phyloP scores from a whole-genome alignment of 2,888 invertebrate genomes.

The Zootermopsis nevadensis region DNA sequence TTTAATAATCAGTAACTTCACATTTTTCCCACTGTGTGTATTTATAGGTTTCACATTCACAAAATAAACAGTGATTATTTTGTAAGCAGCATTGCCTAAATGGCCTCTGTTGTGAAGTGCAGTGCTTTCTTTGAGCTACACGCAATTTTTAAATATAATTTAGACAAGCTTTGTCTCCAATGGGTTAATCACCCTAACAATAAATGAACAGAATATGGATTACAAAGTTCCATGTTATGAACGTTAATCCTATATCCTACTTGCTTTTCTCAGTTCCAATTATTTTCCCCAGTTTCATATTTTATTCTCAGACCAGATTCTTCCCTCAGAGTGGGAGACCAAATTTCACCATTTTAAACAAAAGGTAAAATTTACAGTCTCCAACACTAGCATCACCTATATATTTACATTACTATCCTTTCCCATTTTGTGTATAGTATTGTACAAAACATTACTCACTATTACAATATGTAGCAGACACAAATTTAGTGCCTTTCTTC shows the following conservation, averaged over 20 bases:
- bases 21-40: no score
- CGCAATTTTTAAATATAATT: no score
- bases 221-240: not conserved
- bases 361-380: not conserved
- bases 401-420: not conserved
- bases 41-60: no score
- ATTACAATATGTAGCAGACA: conserved; percentile 87
- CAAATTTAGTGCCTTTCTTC: conserved; percentile 72
- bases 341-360: not conserved
- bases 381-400: not conserved
- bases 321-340: not conserved
- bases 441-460: conserved; percentile 66
- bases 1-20: no score
- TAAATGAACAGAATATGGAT: not conserved
- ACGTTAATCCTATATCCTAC: not conserved
- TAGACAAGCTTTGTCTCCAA: no score
- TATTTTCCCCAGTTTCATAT: not conserved
- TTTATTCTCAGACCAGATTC: not conserved
- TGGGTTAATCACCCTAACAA: no score
- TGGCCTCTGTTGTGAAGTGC: no score
- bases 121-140: no score
- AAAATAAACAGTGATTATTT: no score
- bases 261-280: not conserved
- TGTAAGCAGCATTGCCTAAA: no score
- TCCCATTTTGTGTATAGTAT: not conserved